phyloP scores from a whole-genome alignment of 2,888 invertebrate genomes.

The Apomyelois bistriatella region DNA sequence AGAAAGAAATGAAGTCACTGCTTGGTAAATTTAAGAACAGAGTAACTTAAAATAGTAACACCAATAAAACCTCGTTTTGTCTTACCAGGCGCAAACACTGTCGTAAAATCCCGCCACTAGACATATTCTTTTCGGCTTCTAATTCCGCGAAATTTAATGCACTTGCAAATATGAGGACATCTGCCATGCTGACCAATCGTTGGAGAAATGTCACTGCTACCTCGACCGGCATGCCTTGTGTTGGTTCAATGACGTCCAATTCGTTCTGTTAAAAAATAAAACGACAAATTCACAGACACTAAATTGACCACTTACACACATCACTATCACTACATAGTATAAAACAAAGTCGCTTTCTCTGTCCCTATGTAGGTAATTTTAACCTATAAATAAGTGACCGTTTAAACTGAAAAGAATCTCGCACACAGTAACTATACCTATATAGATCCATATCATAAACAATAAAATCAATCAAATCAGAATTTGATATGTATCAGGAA shows the following conservation, averaged over 20 bases:
- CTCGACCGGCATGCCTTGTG: conserved; percentile 99
- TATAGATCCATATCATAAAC: no score
- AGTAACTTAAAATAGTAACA: background rate
- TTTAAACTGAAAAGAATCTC: no score
- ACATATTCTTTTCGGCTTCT: conserved; percentile 99
- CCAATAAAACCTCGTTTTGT: conserved; percentile 16
- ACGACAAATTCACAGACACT: background rate
- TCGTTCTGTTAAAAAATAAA: conserved; percentile 86
- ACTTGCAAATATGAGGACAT: conserved; percentile 98
- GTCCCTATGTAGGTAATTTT: no score
- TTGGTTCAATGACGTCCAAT: conserved; percentile 98
- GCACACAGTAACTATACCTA: no score
- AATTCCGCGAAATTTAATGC: conserved; percentile 98
- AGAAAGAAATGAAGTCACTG: conserved; percentile 5
- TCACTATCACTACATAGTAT: no score
- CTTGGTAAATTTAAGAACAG: conserved; percentile 8
- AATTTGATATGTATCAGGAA: no score
- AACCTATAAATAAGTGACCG: no score
- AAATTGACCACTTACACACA: no score
- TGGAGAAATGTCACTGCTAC: conserved; percentile 99
- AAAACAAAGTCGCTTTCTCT: no score
- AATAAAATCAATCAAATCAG: no score
- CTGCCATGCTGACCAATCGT: conserved; percentile 98
- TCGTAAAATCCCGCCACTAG: conserved; percentile 97
- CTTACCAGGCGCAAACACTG: conserved; percentile 96